Base-by-base conservation (phyloP, 2,888 invertebrate genomes). In the Sclerodermus sp. region DNA sequence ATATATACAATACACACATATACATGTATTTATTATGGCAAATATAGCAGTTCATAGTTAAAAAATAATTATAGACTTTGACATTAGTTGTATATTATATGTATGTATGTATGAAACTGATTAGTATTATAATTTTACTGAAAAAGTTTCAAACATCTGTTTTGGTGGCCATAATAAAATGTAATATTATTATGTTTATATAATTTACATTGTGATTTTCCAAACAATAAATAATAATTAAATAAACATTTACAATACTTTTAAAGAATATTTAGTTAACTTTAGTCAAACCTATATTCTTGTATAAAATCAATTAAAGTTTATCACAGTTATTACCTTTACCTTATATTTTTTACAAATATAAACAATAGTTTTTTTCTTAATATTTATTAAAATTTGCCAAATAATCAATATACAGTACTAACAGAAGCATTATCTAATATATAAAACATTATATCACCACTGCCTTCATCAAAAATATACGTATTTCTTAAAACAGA, bases 161-260 rank as follows among this genome's bases (percentile, higher is more conserved):
- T 48, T 60, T 51, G 48, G 60, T 64, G 56, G 62, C 61, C 58
- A 64, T 64, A 55, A 45, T 61, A 63, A n/a, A 13, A 4, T 52
- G 55, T 55, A 59, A 57, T 56, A 55, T 58, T 62, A 60, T 8
- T 66, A 66, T 56, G 58, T 61, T 67, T 62, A 57, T 64, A 61
- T 55, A 55, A 58, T 53, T 59, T 54, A 60, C 62, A 58, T 54
- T 61, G 58, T 55, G 51, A 62, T 53, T 51, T 36, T 57, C 53
- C 52, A 47, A 55, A 34, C 47, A 64, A 62, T 60, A 55, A 60
- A 62, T 43, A 31, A 41, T 8, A 34, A 12, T 4, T 12, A 13
- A 34, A 12, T 3, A 23, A 8, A 23, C 4, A 8, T 23, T 23
- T 23, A 8, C 23, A 23, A n/a, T n/a, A n/a, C n/a, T n/a, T n/a